phyloP scores from a whole-genome alignment of 2,113 vertebrate species.

The Perccottus glenii region DNA sequence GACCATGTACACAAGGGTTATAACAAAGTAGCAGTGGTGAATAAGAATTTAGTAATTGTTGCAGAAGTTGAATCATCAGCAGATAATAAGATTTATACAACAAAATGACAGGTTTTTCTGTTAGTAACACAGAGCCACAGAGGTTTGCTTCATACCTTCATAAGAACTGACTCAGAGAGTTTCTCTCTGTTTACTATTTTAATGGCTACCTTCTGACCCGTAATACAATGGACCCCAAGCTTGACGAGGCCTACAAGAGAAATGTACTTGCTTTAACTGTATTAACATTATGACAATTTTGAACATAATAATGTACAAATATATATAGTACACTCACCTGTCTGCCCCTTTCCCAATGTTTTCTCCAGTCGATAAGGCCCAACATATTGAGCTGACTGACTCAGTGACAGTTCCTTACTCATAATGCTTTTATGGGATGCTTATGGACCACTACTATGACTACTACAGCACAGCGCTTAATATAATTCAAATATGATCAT shows the following conservation, averaged over 20 bases:
- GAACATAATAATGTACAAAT: neutral
- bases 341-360: conserved; percentile 83
- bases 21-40: conserved; percentile 18
- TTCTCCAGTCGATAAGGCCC: conserved; percentile 84
- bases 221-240: conserved; percentile 91
- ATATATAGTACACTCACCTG: conserved; percentile 65
- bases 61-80: neutral
- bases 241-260: conserved; percentile 86
- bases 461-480: conserved; percentile 51
- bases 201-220: conserved; percentile 92
- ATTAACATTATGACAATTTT: neutral
- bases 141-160: conserved; percentile 84
- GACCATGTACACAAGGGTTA: conserved; percentile 17
- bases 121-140: conserved; percentile 5
- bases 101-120: conserved; percentile 8
- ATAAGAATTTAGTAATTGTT: neutral
- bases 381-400: conserved; percentile 84
- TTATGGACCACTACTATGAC: conserved; percentile 49
- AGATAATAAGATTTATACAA: neutral
- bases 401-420: conserved; percentile 82
- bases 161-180: conserved; percentile 90
- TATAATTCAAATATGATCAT: conserved; percentile 53
- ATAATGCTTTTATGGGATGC: conserved; percentile 70
- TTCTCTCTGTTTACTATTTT: conserved; percentile 96
- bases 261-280: neutral